Conservation (phyloP, 2,888 invertebrate species). For the Macaria liturata region DNA sequence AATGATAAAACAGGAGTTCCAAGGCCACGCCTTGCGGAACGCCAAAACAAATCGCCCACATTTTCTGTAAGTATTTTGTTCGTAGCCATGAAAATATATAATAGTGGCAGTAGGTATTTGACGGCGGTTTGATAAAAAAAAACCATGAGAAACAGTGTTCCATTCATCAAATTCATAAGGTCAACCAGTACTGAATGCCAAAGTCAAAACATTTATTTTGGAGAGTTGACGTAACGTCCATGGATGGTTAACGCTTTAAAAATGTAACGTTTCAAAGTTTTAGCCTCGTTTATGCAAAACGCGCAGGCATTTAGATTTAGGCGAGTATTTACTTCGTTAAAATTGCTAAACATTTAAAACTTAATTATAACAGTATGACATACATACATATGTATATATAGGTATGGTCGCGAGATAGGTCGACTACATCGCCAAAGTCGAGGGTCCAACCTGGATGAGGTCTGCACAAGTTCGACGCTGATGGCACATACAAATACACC, state of each 20-base stretch:
- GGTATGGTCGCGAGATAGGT: too few relatives aligned
- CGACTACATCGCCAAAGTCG: too few relatives aligned
- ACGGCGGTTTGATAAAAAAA: conserved; percentile 23
- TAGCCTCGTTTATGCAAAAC: too few relatives aligned
- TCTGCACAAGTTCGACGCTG: too few relatives aligned
- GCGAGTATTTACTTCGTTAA: too few relatives aligned
- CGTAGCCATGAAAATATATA: conserved; percentile 41
- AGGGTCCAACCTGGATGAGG: too few relatives aligned
- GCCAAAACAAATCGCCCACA: conserved; percentile 34
- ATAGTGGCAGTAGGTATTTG: conserved; percentile 21
- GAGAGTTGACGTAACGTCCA: conserved; percentile 32
- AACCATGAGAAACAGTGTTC: conserved; percentile 35
- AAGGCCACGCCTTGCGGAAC: conserved; percentile 42
- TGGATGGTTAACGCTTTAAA: conserved; percentile 21
- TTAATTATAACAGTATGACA: too few relatives aligned
- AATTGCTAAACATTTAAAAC: background rate
- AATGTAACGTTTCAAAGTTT: background rate
- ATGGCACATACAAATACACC: too few relatives aligned
- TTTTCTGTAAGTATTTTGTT: conserved; percentile 41
- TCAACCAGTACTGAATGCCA: conserved; percentile 26
- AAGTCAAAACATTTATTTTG: conserved; percentile 37
- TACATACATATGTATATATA: too few relatives aligned
- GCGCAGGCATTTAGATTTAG: too few relatives aligned
- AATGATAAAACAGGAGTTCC: conserved; percentile 30
- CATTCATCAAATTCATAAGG: conserved; percentile 35